Evolutionary conservation across 2,888 invertebrate genomes (phyloP).

Genomic region (Noctua comes): DNA sequence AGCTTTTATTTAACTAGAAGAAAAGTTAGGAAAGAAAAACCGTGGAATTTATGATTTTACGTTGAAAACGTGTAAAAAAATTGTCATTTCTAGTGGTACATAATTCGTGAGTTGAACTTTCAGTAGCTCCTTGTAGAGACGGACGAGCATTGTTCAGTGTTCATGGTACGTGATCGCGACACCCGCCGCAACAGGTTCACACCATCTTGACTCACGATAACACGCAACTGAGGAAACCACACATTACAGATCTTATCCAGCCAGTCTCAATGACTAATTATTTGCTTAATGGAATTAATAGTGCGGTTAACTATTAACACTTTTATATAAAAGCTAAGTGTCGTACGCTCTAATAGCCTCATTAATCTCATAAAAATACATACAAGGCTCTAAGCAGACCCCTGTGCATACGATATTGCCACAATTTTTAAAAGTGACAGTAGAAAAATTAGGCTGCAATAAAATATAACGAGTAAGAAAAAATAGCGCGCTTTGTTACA

Average conservation of each 20-base stretch:
- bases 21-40: background rate
- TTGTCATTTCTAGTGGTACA: constrained; percentile 23
- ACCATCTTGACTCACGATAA: constrained; percentile 67
- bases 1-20: background rate
- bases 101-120: constrained; percentile 43
- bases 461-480: constrained; percentile 49
- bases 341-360: constrained; percentile 48
- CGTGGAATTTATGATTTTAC: background rate
- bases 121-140: constrained; percentile 52
- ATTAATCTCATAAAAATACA: constrained; percentile 46
- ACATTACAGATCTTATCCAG: constrained; percentile 56
- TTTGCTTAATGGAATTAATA: constrained; percentile 59
- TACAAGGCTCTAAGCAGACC: constrained; percentile 1
- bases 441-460: constrained; percentile 42
- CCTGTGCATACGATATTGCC: constrained; percentile 21
- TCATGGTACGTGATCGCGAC: constrained; percentile 57
- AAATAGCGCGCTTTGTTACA: constrained; percentile 60
- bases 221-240: constrained; percentile 50
- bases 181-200: constrained; percentile 65
- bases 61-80: background rate
- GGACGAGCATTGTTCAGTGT: constrained; percentile 68
- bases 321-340: constrained; percentile 48
- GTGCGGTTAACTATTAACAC: constrained; percentile 45
- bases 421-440: constrained; percentile 41
- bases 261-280: constrained; percentile 53